Evolutionary conservation across 2,113 vertebrate species (phyloP), one percentile per base, ranked within the genome.

Genomic region (Erpornis zantholeuca): DNA sequence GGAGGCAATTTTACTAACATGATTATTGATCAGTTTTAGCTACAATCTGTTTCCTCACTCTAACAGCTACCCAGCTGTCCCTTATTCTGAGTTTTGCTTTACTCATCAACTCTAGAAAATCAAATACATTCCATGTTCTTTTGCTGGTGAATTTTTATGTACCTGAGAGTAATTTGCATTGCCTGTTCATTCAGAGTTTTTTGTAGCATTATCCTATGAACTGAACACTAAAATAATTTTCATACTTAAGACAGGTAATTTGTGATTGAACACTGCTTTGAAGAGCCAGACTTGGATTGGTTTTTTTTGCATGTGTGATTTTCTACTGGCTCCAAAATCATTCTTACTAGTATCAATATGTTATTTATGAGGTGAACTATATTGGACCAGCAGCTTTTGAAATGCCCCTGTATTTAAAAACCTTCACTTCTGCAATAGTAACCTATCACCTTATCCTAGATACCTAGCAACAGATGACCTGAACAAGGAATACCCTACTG

Each of bases 401-500:
- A 79, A 40, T 38, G 23, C 6, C 19, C 15, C 35, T 80, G 12
- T 40, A 22, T 68, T 59, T 54, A 64, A 68, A 70, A 64, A 16
- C 17, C 12, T 79, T 65, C n/a, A 35, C 18, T 56, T 77, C 13
- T 52, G 27, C 20, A 27, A 6, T 57, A 35, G 16, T 59, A 76
- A 28, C 19, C 14, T 38, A 28, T 15, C n/a, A 21, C 20, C 50
- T 91, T 61, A 49, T 68, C 19, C 22, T 53, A 28, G 29, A 59
- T 7, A 40, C 19, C 25, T 45, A 53, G 20, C 4, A 40, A 56
- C 22, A 80, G 29, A 22, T 0, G 0, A 31, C 15, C 23, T 36
- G 36, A 72, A 54, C 15, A 59, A 79, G 71, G 23, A 59, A n/a
- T 54, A 33, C 7, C 44, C 23, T 53, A n/a, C 24, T 22, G 15